phyloP scores from a whole-genome alignment of 2,888 invertebrate genomes.

The Stenoptilia bipunctidactyla region DNA sequence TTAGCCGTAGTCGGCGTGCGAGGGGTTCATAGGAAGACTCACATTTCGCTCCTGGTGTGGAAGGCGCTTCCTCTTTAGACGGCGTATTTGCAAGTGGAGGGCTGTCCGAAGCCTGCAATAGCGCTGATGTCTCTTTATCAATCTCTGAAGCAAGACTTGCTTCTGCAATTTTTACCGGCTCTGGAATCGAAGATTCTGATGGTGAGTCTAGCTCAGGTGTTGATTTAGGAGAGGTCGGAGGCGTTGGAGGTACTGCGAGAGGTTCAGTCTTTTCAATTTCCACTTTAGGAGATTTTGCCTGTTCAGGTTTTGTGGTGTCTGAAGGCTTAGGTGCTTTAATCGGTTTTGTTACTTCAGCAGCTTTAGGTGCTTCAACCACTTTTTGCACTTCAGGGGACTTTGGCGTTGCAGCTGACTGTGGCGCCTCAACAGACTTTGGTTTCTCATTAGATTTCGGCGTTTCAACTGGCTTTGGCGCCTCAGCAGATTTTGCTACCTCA shows the following conservation, averaged over 20 bases:
- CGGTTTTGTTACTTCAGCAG: constrained; percentile 10
- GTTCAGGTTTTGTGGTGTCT: constrained; percentile 10
- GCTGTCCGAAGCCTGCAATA: constrained; percentile 30
- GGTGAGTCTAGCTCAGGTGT: constrained; percentile 18
- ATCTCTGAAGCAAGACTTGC: background rate
- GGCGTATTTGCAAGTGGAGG: constrained; percentile 56
- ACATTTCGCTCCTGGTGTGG: constrained; percentile 50
- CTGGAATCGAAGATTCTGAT: constrained; percentile 17
- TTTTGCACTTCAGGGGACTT: constrained; percentile 13
- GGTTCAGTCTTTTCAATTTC: constrained; percentile 19
- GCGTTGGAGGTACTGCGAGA: constrained; percentile 19
- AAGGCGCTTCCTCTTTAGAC: constrained; percentile 43
- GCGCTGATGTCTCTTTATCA: constrained; percentile 17
- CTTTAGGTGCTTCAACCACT: constrained; percentile 14
- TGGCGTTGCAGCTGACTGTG: constrained; percentile 15
- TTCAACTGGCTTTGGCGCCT: constrained; percentile 7
- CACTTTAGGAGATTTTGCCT: constrained; percentile 7
- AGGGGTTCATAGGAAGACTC: constrained; percentile 31
- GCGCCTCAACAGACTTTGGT: constrained; percentile 11
- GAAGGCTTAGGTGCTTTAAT: constrained; percentile 8
- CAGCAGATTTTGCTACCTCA: constrained; percentile 8
- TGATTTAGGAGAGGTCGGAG: constrained; percentile 21
- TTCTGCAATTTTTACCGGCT: background rate
- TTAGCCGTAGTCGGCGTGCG: constrained; percentile 27
- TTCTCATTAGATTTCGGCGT: constrained; percentile 9